Percentiles rank a stretch among this genome's conserved stretches.
These are phyloP conservation scores for Portunus trituberculatus DNA, from an alignment of 1,140 invertebrate genomes.

Conservation along the genomic window DNA sequence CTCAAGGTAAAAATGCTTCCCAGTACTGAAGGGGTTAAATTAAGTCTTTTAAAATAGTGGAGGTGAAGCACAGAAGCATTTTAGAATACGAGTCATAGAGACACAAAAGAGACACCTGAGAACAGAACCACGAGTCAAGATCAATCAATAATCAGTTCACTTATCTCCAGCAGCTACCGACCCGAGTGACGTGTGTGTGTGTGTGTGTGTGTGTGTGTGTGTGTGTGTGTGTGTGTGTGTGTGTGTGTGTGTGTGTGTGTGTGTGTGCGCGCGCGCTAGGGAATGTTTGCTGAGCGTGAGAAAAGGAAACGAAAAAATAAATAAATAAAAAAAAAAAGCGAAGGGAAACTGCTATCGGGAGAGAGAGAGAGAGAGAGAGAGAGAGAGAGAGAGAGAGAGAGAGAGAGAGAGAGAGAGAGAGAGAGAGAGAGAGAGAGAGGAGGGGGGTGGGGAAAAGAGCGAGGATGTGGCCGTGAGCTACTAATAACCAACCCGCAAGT, in stretches of 20 bases:
- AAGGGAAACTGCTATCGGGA: not conserved
- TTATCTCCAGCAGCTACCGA: no score
- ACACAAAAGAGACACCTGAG: no score
- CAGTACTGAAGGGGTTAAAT: no score
- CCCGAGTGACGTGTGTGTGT: not conserved
- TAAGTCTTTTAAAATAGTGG: no score
- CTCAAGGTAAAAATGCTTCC: no score
- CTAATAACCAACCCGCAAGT: not conserved
- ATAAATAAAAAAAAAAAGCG: no score
- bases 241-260: not conserved
- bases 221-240: conserved; percentile 23
- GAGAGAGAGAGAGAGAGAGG: conserved; percentile 12
- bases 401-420: conserved; percentile 49
- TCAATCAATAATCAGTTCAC: no score
- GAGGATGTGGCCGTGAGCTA: not conserved
- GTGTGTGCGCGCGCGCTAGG: conserved; percentile 4
- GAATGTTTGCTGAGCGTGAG: not conserved
- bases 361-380: conserved; percentile 17
- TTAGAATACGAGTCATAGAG: no score
- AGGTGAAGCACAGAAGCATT: no score
- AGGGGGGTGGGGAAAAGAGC: not conserved
- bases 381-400: conserved; percentile 29
- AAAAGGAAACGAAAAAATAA: no score
- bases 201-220: conserved; percentile 31
- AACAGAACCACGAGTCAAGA: no score